Base-by-base conservation (phyloP, 2,113 vertebrate genomes). In the Silurus asotus region DNA sequence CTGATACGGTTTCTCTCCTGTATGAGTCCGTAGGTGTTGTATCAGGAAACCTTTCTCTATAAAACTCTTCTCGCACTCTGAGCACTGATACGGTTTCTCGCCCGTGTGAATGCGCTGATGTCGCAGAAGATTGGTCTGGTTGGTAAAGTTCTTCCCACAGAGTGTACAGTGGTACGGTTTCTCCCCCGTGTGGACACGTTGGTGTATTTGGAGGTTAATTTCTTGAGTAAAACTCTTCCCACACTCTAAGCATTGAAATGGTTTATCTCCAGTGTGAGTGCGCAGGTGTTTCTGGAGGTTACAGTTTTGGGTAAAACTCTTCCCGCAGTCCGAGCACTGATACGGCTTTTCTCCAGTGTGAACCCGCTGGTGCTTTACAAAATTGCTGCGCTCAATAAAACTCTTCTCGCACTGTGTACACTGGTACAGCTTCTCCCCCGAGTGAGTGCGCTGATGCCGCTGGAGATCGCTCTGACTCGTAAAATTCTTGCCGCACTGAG, bases 1-100 rank as follows among this genome's bases (percentile, higher is more conserved):
- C 23, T 28, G 74, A 28, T 77, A 77, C 6, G 74, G 74, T n/a
- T 77, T 77, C 51, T 77, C 74, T 55, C 74, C 74, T 0, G 74
- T 77, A 51, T 77, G 74, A 77, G 55, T 3, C 13, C 74, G 74
- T 51, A 15, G 74, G 51, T 77, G 74, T 0, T 77, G 74, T 0
- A 77, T 51, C 1, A 25, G 74, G 11, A 77, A 51, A 8, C 3
- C 55, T 77, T 25, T 51, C 74, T 25, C 74, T 49, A 55, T 77
- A 28, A 77, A 77, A 25, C 74, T 25, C 74, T 28, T 77, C 13
- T 51, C 28, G 28, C 28, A 37, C 28, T 37, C 28, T 37, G 28
- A 37, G 28, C 28, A 37, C 28, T 37, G 28, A 37, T 37, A 37
- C 28, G 28, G 28, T 37, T 37, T 37, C 28, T 37, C 28, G 28